A percentile compares a stretch with the other conserved stretches of the same genome.
Conservation (phyloP, 2,113 vertebrate genomes). For the Triplophysa rosa region DNA sequence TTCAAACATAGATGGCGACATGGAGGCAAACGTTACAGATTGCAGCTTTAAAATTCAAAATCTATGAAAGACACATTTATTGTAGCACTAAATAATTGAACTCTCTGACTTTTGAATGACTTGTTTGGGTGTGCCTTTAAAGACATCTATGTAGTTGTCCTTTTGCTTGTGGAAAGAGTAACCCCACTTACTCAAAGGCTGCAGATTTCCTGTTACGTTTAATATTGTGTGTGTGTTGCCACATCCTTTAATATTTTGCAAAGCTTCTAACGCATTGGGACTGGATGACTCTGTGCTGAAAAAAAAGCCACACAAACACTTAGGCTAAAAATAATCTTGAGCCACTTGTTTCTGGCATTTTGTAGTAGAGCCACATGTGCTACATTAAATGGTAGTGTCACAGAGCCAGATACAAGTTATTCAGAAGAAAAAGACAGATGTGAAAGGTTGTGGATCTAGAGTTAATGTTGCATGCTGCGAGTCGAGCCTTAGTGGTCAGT, state of each 20-base stretch:
- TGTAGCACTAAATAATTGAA: too few relatives aligned
- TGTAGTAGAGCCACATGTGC: slow-evolving; percentile 14
- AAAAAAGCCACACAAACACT: neutral
- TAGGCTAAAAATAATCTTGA: slow-evolving; percentile 4
- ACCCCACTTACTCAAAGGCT: neutral
- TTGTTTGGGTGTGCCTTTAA: too few relatives aligned
- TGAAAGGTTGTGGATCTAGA: slow-evolving; percentile 33
- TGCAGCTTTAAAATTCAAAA: too few relatives aligned
- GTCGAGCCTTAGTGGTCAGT: slow-evolving; percentile 30
- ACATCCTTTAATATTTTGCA: neutral
- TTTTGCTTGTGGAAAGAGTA: neutral
- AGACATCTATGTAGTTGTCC: too few relatives aligned
- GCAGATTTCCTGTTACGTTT: neutral
- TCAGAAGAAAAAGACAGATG: slow-evolving; percentile 34
- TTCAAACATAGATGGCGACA: too few relatives aligned
- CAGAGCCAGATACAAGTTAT: too few relatives aligned
- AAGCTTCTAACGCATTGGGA: neutral
- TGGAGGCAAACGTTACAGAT: too few relatives aligned
- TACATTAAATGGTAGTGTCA: neutral
- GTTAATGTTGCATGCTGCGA: slow-evolving; percentile 36
- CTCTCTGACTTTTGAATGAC: too few relatives aligned
- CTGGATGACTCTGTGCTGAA: neutral
- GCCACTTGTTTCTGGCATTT: slow-evolving; percentile 13
- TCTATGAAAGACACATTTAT: too few relatives aligned
- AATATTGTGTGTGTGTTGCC: neutral